phyloP scores from a whole-genome alignment of 1,140 invertebrate genomes.

The Bombus superbus region DNA sequence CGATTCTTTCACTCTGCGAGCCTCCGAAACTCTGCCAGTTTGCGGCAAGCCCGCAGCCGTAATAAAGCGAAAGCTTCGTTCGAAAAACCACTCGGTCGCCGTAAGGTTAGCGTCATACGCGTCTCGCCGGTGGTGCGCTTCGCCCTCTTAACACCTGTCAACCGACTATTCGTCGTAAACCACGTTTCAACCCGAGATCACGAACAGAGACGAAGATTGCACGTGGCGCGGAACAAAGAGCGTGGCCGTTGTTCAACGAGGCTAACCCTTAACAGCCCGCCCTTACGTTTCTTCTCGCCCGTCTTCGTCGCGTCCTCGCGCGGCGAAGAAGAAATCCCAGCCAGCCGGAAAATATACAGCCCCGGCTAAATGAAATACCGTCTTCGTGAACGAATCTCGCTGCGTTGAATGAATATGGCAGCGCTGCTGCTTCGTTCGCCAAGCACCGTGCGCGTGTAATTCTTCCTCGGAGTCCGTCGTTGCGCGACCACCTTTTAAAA shows the following conservation, averaged over 20 bases:
- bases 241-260: constrained; percentile 18
- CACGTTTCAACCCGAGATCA: constrained; percentile 16
- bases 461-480: not conserved
- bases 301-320: not conserved
- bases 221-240: not conserved
- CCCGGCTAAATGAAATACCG: constrained; percentile 33
- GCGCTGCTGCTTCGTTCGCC: not conserved
- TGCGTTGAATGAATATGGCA: not conserved
- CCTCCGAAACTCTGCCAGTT: not conserved
- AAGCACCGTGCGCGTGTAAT: not conserved
- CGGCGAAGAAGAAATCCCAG: constrained; percentile 30
- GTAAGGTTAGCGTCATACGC: not conserved
- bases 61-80: not conserved
- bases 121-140: too few relatives aligned
- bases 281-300: constrained; percentile 7
- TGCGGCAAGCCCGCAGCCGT: too few relatives aligned
- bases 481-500: too few relatives aligned
- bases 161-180: constrained; percentile 2
- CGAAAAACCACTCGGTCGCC: not conserved
- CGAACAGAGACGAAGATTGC: constrained; percentile 1
- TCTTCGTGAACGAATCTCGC: constrained; percentile 23
- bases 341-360: constrained; percentile 27
- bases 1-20: not conserved
- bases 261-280: constrained; percentile 27
- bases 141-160: not conserved